Conservation (phyloP, 2,113 vertebrate genomes). For the Sturnira hondurensis region DNA sequence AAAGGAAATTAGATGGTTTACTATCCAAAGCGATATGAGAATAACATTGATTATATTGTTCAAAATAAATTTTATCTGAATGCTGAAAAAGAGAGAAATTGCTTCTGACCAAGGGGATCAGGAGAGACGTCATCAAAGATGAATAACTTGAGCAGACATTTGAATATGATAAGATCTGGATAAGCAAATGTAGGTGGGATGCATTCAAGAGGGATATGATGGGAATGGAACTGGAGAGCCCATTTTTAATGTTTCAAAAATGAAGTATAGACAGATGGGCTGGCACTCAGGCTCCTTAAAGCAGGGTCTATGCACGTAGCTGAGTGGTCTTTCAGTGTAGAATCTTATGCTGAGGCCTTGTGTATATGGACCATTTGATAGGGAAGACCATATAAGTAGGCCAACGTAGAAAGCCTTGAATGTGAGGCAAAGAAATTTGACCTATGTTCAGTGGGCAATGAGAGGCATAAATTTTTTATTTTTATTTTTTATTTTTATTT, state of each 20-base stretch:
- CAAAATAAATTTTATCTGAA: neutral
- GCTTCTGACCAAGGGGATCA: neutral
- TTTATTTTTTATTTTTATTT: too few relatives aligned
- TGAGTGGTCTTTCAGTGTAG: neutral
- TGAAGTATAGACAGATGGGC: neutral
- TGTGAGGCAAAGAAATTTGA: neutral
- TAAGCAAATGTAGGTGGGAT: neutral
- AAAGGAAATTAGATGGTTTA: neutral
- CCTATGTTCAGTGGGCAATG: neutral
- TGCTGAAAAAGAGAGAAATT: conserved; percentile 7
- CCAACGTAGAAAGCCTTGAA: neutral
- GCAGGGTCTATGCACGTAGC: neutral
- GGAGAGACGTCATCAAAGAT: neutral
- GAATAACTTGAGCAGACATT: neutral
- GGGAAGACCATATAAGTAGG: neutral
- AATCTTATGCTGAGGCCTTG: neutral
- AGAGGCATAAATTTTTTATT: neutral
- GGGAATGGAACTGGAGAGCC: neutral
- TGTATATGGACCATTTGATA: neutral
- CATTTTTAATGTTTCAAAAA: neutral
- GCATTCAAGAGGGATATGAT: neutral
- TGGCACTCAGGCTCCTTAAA: neutral
- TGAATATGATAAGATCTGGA: neutral
- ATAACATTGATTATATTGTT: neutral
- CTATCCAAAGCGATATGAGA: neutral